Evolutionary conservation across 2,797 vertebrate species (phyloP).

Genomic region (Myotis planiceps): DNA sequence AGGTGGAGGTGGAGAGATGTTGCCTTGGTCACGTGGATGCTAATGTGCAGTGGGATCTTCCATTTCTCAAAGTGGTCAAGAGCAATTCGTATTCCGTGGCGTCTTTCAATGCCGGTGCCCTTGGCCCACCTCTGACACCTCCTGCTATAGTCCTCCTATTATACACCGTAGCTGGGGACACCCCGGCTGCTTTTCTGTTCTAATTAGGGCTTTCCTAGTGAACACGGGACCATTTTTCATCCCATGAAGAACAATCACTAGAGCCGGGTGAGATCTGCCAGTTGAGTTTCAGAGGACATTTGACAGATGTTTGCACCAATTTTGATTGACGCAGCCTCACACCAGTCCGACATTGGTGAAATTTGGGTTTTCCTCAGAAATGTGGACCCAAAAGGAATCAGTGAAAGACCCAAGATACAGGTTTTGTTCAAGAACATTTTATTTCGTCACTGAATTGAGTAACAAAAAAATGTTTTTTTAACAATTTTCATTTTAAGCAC

Average conservation of each 20-base stretch:
- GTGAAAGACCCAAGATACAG: background rate
- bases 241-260: constrained; percentile 33
- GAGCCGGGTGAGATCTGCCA: background rate
- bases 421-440: background rate
- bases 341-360: background rate
- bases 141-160: background rate
- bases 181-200: background rate
- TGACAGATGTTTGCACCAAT: constrained; percentile 29
- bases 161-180: background rate
- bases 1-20: background rate
- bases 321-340: background rate
- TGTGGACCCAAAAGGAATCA: background rate
- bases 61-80: constrained; percentile 1
- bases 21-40: background rate
- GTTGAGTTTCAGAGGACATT: background rate
- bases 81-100: constrained; percentile 61
- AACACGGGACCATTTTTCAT: background rate
- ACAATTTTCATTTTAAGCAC: background rate
- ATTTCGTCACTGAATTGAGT: background rate
- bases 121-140: constrained; percentile 8
- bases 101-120: constrained; percentile 13
- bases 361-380: background rate
- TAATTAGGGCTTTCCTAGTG: constrained; percentile 57
- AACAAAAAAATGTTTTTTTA: no score
- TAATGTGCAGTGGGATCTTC: background rate